A percentile compares a stretch with the other conserved stretches of the same genome.
These are phyloP conservation scores for Dynastes grantii DNA, from an alignment of 2,888 invertebrate species.

Conservation along the genomic window DNA sequence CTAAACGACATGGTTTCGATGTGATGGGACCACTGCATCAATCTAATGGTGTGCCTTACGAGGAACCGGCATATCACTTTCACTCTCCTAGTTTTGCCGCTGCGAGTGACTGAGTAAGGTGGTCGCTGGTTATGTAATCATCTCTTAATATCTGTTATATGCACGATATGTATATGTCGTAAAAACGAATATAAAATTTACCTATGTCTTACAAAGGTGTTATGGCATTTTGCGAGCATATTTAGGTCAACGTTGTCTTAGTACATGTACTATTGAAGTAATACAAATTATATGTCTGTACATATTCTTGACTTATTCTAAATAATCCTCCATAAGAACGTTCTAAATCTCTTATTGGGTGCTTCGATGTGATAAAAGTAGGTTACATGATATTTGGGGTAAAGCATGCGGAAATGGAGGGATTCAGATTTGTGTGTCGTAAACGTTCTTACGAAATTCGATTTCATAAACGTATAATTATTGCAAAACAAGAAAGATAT, in stretches of 20 bases:
- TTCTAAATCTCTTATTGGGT: too few relatives aligned
- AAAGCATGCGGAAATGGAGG: too few relatives aligned
- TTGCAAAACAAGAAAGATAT: too few relatives aligned
- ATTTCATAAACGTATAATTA: too few relatives aligned
- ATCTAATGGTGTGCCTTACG: slow-evolving; percentile 14
- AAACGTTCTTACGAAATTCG: too few relatives aligned
- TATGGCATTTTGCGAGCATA: not conserved
- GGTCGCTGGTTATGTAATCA: slow-evolving; percentile 29
- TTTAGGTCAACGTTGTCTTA: not conserved
- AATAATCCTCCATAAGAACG: too few relatives aligned
- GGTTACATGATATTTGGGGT: too few relatives aligned
- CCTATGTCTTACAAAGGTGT: not conserved
- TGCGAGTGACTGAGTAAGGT: slow-evolving; percentile 16
- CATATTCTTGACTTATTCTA: too few relatives aligned
- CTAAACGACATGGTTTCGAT: slow-evolving; percentile 10
- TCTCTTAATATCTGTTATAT: slow-evolving; percentile 21
- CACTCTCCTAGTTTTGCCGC: slow-evolving; percentile 36
- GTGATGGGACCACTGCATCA: slow-evolving; percentile 28
- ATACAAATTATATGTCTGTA: too few relatives aligned
- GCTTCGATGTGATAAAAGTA: too few relatives aligned
- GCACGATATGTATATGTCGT: not conserved
- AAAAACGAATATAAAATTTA: not conserved
- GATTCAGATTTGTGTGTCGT: too few relatives aligned
- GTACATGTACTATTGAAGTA: too few relatives aligned
- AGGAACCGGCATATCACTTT: slow-evolving; percentile 24